Conservation (phyloP, 2,888 invertebrate genomes). For the Argyresthia albistria region DNA sequence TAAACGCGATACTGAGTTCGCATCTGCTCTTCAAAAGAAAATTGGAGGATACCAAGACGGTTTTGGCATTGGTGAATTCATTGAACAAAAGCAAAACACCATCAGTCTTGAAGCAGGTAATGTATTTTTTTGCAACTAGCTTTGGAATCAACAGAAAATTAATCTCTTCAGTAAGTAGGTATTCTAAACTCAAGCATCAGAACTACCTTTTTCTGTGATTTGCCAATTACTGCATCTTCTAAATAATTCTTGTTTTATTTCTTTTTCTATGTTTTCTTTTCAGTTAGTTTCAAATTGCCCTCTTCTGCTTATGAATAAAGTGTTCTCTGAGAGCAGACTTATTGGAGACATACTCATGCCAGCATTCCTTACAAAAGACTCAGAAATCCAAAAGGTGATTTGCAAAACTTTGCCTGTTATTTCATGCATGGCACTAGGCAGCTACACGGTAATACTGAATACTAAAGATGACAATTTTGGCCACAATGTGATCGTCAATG, state of each 20-base stretch:
- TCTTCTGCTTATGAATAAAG: slow-evolving; percentile 39
- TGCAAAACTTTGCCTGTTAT: slow-evolving; percentile 31
- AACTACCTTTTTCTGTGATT: too few relatives aligned
- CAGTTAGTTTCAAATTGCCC: slow-evolving; percentile 47
- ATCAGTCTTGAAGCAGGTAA: not conserved
- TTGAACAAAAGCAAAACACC: not conserved
- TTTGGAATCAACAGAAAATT: too few relatives aligned
- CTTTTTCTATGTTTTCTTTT: slow-evolving; percentile 19
- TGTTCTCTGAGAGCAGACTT: slow-evolving; percentile 42
- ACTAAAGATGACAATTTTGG: slow-evolving; percentile 20
- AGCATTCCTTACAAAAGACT: slow-evolving; percentile 41
- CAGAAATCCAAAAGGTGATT: slow-evolving; percentile 32
- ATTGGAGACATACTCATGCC: slow-evolving; percentile 55
- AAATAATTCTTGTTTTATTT: not conserved
- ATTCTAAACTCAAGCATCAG: too few relatives aligned
- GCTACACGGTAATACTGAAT: slow-evolving; percentile 25
- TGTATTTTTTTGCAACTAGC: too few relatives aligned
- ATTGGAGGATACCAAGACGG: not conserved
- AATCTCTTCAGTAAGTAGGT: too few relatives aligned
- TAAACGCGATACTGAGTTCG: too few relatives aligned
- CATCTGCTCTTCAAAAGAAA: not conserved
- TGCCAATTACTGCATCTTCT: too few relatives aligned
- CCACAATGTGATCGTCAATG: slow-evolving; percentile 31
- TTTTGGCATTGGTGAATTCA: not conserved
- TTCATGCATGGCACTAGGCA: slow-evolving; percentile 44